These are phyloP conservation scores for Isichthys henryi DNA, from an alignment of 2,113 vertebrate species.

Conservation along the genomic window DNA sequence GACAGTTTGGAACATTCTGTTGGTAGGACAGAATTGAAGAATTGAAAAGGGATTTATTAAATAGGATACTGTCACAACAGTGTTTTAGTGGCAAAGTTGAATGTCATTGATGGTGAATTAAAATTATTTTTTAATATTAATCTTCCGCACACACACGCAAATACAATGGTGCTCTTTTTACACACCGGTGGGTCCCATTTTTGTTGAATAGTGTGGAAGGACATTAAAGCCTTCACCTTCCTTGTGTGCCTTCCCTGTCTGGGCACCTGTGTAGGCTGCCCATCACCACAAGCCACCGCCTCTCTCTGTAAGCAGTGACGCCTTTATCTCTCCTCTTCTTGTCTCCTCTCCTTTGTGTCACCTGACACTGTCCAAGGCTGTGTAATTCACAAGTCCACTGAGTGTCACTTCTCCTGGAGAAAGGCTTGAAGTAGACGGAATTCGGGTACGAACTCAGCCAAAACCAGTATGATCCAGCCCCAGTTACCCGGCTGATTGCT, in stretches of 20 bases:
- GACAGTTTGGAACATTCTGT: not conserved
- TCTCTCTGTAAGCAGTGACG: not conserved
- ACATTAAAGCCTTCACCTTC: conserved; percentile 2
- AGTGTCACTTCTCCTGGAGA: not conserved
- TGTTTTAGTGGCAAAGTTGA: not conserved
- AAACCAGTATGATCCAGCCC: not conserved
- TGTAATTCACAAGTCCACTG: conserved; percentile 1
- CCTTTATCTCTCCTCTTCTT: not conserved
- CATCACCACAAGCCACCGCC: not conserved
- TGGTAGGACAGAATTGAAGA: not conserved
- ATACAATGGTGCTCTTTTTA: not conserved
- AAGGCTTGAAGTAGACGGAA: not conserved
- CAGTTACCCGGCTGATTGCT: not conserved
- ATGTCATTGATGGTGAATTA: not conserved
- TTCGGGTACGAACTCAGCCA: not conserved
- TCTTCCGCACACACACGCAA: not conserved
- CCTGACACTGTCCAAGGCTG: not conserved
- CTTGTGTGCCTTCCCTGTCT: not conserved
- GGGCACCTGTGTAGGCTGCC: not conserved
- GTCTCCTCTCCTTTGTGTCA: not conserved
- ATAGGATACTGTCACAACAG: not conserved
- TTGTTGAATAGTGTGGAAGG: not conserved
- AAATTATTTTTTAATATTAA: not conserved
- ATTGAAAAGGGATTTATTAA: not conserved
- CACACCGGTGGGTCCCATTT: not conserved